A percentile compares a stretch with the other conserved stretches of the same genome.
These are phyloP conservation scores for Nannospalax galili DNA, from an alignment of 2,113 vertebrate species.

Conservation along the genomic window DNA sequence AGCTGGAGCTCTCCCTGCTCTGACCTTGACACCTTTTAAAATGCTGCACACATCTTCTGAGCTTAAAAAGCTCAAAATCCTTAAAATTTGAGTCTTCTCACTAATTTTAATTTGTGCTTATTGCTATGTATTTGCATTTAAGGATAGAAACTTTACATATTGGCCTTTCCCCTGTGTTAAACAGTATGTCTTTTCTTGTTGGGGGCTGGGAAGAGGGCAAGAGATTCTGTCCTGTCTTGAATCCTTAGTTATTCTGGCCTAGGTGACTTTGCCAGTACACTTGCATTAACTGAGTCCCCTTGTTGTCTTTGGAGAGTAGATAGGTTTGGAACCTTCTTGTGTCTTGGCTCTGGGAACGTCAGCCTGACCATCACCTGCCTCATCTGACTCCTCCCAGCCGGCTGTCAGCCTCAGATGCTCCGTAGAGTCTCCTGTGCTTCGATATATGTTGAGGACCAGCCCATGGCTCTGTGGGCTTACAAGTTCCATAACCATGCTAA, in stretches of 20 bases:
- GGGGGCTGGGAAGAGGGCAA: no score
- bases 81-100: background rate
- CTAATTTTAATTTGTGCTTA: constrained; percentile 42
- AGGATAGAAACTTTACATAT: background rate
- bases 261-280: background rate
- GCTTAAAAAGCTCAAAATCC: background rate
- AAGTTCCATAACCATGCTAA: background rate
- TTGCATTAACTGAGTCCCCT: background rate
- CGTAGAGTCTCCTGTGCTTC: background rate
- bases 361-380: background rate
- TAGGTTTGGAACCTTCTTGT: background rate
- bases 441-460: background rate
- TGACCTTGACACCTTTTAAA: constrained; percentile 60
- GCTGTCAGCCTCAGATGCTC: background rate
- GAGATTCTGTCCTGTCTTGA: background rate
- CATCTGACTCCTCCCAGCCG: background rate
- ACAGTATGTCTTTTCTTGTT: background rate
- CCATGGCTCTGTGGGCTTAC: background rate
- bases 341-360: background rate
- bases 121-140: constrained; percentile 38
- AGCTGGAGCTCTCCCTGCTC: background rate
- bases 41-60: background rate
- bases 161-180: background rate
- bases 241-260: background rate
- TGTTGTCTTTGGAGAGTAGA: background rate